A percentile compares a stretch with the other conserved stretches of the same genome.
These are phyloP conservation scores for Cairina moschata DNA, from an alignment of 2,113 vertebrate species.

Conservation along the genomic window DNA sequence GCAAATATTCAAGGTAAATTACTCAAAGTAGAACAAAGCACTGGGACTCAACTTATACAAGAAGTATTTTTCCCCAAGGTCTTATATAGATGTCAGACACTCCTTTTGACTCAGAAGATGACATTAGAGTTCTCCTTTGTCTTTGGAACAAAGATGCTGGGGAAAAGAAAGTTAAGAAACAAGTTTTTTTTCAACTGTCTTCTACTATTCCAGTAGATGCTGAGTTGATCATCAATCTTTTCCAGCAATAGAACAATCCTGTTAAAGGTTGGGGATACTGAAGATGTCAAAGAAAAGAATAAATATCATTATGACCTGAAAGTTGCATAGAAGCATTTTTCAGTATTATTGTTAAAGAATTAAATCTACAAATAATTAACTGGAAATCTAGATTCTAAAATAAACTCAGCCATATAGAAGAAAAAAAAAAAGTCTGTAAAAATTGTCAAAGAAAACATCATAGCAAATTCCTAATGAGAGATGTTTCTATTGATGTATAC, in stretches of 20 bases:
- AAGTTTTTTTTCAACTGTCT: background rate
- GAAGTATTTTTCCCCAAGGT: background rate
- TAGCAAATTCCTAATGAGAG: background rate
- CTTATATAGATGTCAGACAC: background rate
- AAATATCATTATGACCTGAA: background rate
- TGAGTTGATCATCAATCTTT: background rate
- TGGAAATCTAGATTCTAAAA: background rate
- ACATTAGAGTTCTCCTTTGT: constrained; percentile 5
- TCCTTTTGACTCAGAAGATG: constrained; percentile 3
- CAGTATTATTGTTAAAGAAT: background rate
- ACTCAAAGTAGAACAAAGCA: background rate
- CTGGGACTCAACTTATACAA: background rate
- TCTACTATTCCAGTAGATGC: background rate
- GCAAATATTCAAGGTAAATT: constrained; percentile 32
- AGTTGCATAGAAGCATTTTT: background rate
- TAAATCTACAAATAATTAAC: background rate
- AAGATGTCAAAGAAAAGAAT: background rate
- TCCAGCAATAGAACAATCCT: background rate
- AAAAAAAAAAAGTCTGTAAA: background rate
- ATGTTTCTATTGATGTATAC: background rate
- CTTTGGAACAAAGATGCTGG: background rate
- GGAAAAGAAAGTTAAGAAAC: background rate
- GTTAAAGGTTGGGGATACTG: background rate
- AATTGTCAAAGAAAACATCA: background rate
- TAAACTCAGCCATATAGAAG: background rate